phyloP scores from a whole-genome alignment of 1,140 invertebrate species.

The Drosophila triauraria region DNA sequence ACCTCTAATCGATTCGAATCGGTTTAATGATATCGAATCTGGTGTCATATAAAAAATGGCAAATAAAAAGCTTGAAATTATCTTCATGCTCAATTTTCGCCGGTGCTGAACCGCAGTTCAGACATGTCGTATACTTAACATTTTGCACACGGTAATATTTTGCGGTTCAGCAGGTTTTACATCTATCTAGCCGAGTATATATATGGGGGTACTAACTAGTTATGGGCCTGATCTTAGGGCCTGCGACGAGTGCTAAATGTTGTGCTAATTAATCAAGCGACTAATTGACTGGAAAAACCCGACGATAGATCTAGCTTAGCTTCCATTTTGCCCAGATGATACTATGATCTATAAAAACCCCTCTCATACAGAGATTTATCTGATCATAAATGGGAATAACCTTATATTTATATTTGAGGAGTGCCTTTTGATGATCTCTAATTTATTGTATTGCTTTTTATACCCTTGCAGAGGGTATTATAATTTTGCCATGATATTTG shows the following conservation, averaged over 20 bases:
- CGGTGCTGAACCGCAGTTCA: conserved; percentile 32
- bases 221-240: conserved; percentile 32
- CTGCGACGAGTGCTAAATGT: conserved; percentile 42
- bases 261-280: conserved; percentile 63
- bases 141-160: conserved; percentile 40
- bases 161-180: conserved; percentile 43
- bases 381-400: conserved; percentile 47
- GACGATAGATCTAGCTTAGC: conserved; percentile 40
- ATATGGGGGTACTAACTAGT: conserved; percentile 35
- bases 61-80: conserved; percentile 35
- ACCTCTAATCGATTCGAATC: conserved; percentile 69
- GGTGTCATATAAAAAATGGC: conserved; percentile 35
- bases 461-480: too few relatives aligned
- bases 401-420: conserved; percentile 10
- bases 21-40: conserved; percentile 75
- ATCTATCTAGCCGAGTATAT: conserved; percentile 1
- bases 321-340: conserved; percentile 28
- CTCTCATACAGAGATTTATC: conserved; percentile 6
- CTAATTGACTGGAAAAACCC: conserved; percentile 72
- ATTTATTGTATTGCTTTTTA: conserved; percentile 21
- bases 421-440: conserved; percentile 10
- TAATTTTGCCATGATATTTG: too few relatives aligned
- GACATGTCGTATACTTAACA: conserved; percentile 47
- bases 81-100: conserved; percentile 29
- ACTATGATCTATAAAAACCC: conserved; percentile 25